Conservation (phyloP, 2,113 vertebrate genomes). For the Taxidea taxus region DNA sequence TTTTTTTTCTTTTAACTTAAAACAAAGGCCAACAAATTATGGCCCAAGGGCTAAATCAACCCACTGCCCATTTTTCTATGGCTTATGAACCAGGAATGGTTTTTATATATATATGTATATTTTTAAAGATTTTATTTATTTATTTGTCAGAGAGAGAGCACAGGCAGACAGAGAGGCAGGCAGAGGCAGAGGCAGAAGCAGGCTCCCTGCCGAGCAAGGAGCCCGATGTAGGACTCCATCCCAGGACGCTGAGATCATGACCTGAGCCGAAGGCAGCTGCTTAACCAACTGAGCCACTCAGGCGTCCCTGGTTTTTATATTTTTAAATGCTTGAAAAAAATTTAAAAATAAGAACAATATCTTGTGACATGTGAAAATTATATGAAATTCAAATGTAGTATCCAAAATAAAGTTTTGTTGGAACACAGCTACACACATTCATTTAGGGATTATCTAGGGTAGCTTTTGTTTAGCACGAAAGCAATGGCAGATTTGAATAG, state of each 20-base stretch:
- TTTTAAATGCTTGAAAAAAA: not conserved
- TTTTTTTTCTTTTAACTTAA: not conserved
- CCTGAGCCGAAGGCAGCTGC: no score
- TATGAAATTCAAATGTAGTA: not conserved
- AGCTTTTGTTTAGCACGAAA: not conserved
- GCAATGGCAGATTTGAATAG: not conserved
- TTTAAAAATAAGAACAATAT: not conserved
- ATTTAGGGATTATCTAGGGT: not conserved
- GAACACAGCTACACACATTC: not conserved
- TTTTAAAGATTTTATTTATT: no score
- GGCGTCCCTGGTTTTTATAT: not conserved
- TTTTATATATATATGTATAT: no score
- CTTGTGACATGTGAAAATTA: not conserved
- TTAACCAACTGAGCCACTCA: no score
- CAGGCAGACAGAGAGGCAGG: no score
- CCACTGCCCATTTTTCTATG: not conserved
- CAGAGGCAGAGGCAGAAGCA: no score
- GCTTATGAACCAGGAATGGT: not conserved
- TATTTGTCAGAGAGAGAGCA: no score
- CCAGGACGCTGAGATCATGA: no score
- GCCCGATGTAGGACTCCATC: no score
- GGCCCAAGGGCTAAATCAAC: not conserved
- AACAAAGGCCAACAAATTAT: not conserved
- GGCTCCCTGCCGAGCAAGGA: no score
- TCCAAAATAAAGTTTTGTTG: not conserved